Percentiles rank a stretch among this genome's conserved stretches.
Conservation (phyloP, 2,797 vertebrate genomes). For the Adelosebastes latens region DNA sequence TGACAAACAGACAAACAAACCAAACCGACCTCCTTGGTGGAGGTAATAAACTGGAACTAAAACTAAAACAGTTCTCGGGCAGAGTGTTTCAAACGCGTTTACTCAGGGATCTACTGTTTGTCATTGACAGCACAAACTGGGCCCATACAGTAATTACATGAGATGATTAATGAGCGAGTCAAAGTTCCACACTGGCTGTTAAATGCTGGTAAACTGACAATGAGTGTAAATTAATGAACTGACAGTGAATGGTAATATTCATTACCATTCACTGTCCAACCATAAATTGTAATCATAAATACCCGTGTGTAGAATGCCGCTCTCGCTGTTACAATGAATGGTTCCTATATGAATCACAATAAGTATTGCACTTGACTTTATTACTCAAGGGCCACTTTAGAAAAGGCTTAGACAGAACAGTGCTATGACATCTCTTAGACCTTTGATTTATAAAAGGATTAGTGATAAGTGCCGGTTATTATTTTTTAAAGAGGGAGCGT, state of each 20-base stretch:
- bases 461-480: background rate
- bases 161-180: background rate
- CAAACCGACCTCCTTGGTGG: background rate
- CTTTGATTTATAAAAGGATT: background rate
- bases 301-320: background rate
- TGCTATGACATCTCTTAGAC: background rate
- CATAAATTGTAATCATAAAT: background rate
- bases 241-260: background rate
- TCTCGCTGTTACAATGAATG: background rate
- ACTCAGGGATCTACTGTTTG: background rate
- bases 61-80: background rate
- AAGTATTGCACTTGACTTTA: background rate
- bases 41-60: background rate
- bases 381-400: background rate
- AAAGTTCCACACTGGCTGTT: background rate
- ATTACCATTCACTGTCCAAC: background rate
- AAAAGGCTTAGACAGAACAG: background rate
- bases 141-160: background rate
- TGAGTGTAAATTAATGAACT: constrained; percentile 3
- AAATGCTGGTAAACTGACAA: background rate
- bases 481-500: background rate
- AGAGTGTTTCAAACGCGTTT: background rate
- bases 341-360: background rate
- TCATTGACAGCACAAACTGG: background rate
- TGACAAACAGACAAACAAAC: background rate